A percentile compares a stretch with the other conserved stretches of the same genome.
phyloP scores from a whole-genome alignment of 2,113 vertebrate species.

The Carlito syrichta region DNA sequence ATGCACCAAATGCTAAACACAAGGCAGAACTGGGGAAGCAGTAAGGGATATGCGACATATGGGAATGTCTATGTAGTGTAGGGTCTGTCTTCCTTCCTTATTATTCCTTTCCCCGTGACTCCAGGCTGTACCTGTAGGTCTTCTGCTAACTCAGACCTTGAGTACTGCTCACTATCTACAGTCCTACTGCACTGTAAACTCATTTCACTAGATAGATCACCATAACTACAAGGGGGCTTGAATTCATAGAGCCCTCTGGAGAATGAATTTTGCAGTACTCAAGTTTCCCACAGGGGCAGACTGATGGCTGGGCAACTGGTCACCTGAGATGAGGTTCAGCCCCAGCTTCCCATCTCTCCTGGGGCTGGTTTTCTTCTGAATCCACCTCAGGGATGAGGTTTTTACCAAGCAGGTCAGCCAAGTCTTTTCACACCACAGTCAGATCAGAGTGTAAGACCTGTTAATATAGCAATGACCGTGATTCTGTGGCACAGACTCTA shows the following conservation, averaged over 20 bases:
- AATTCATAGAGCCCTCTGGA: background rate
- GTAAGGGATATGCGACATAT: accelerated
- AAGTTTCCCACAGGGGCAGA: background rate
- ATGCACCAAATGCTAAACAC: background rate
- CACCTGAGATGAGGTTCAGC: background rate
- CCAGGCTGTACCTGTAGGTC: no score
- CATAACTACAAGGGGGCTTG: background rate
- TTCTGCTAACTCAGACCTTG: background rate
- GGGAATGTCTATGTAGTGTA: accelerated
- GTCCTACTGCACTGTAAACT: accelerated
- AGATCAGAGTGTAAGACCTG: background rate
- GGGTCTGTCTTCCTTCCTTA: background rate
- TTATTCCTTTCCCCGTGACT: background rate
- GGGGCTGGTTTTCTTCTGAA: background rate
- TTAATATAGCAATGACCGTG: background rate
- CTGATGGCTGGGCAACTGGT: accelerated
- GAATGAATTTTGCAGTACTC: background rate
- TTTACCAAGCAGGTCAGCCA: background rate
- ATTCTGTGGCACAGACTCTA: background rate
- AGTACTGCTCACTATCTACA: background rate
- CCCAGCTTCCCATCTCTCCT: background rate
- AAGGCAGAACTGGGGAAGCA: background rate
- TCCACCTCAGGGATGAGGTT: background rate
- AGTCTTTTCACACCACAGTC: background rate
- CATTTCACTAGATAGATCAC: background rate